Percentiles rank a stretch among this genome's conserved stretches.
Conservation (phyloP, 2,797 vertebrate species). For the Leuciscus waleckii region DNA sequence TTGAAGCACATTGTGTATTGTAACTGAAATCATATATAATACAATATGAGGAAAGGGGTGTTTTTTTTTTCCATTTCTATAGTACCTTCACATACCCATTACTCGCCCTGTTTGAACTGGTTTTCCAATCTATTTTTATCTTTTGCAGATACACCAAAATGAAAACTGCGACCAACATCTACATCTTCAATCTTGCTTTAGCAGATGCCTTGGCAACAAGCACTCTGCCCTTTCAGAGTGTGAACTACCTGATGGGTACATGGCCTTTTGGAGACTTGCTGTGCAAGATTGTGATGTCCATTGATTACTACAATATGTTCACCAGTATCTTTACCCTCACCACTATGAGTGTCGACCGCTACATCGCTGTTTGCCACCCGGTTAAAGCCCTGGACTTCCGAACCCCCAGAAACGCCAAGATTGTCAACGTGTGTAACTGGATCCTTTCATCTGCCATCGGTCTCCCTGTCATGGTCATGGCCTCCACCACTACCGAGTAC, state of each 20-base stretch:
- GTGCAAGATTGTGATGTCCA: constrained; percentile 97
- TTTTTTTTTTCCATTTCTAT: background rate
- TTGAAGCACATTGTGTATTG: background rate
- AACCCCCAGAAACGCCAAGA: constrained; percentile 96
- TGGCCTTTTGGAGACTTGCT: constrained; percentile 95
- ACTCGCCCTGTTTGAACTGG: background rate
- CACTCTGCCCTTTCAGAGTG: constrained; percentile 97
- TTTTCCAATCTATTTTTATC: constrained; percentile 24
- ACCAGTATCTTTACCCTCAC: constrained; percentile 98
- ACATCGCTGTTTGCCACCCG: constrained; percentile 96
- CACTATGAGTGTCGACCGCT: constrained; percentile 98
- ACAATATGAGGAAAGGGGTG: background rate
- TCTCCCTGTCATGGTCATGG: constrained; percentile 97
- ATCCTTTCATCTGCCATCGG: constrained; percentile 97
- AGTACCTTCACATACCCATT: background rate
- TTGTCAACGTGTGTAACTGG: constrained; percentile 99
- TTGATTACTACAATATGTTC: constrained; percentile 99
- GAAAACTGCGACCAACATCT: constrained; percentile 99
- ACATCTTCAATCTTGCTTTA: constrained; percentile 97
- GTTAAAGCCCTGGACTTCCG: constrained; percentile 97
- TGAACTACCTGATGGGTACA: constrained; percentile 97
- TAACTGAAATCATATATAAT: background rate
- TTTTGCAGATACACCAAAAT: constrained; percentile 94
- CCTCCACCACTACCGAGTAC: constrained; percentile 81
- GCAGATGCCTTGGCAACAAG: constrained; percentile 96